phyloP scores from a whole-genome alignment of 1,140 invertebrate species.

The Zaprionus kolodkinae region DNA sequence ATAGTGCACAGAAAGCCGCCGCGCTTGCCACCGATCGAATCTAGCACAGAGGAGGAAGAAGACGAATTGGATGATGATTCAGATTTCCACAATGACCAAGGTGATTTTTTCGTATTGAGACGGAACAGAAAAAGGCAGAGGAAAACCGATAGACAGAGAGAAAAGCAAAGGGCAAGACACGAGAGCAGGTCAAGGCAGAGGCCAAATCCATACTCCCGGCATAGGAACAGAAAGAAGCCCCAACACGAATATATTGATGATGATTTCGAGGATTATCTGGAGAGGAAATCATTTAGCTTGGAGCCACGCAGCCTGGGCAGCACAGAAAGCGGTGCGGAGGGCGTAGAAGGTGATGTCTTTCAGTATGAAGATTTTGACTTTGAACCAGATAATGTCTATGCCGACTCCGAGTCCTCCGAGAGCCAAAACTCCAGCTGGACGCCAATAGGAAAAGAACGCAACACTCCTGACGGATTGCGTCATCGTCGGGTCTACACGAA shows the following conservation, averaged over 20 bases:
- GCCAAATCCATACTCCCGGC: background rate
- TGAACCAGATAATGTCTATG: constrained; percentile 45
- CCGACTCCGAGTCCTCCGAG: constrained; percentile 60
- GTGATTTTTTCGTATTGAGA: constrained; percentile 67
- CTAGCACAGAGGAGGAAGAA: constrained; percentile 29
- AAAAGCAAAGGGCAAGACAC: constrained; percentile 26
- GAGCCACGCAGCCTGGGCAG: constrained; percentile 35
- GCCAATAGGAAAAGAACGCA: constrained; percentile 48
- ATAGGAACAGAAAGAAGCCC: constrained; percentile 18
- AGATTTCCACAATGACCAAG: constrained; percentile 34
- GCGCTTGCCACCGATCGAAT: constrained; percentile 30
- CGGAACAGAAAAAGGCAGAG: constrained; percentile 39
- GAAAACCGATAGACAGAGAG: constrained; percentile 32
- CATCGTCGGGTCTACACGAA: constrained; percentile 75
- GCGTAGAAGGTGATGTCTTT: constrained; percentile 70
- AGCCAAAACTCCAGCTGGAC: constrained; percentile 43
- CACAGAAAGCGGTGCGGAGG: constrained; percentile 16
- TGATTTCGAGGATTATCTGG: constrained; percentile 63
- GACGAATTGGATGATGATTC: constrained; percentile 40
- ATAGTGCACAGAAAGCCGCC: constrained; percentile 32
- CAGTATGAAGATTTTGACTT: constrained; percentile 79
- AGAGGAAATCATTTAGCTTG: constrained; percentile 28
- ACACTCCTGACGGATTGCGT: constrained; percentile 59
- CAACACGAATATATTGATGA: constrained; percentile 52
- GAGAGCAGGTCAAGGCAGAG: constrained; percentile 5